Percentiles rank a stretch among this genome's conserved stretches.
Conservation (phyloP, 2,888 invertebrate species). For the Timandra comae region DNA sequence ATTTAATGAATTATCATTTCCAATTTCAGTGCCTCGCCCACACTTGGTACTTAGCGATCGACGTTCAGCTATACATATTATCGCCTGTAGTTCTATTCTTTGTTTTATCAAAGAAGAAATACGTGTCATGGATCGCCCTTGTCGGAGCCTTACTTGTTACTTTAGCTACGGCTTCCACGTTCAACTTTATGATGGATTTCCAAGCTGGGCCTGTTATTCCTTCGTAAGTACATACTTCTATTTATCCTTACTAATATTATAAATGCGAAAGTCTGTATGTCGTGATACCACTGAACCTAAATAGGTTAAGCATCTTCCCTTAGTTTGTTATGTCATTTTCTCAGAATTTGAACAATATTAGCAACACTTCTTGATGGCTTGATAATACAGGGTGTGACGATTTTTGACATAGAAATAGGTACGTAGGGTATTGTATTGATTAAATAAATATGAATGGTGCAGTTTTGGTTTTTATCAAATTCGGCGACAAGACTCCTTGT, state of each 20-base stretch:
- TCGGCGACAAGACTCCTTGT: not conserved
- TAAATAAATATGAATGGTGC: too few species aligned
- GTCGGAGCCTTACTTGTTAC: constrained; percentile 24
- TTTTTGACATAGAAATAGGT: too few species aligned
- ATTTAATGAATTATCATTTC: not conserved
- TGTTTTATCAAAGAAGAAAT: constrained; percentile 33
- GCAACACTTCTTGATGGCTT: too few species aligned
- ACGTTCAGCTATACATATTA: constrained; percentile 50
- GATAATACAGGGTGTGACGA: too few species aligned
- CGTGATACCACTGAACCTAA: too few species aligned
- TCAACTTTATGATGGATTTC: constrained; percentile 37
- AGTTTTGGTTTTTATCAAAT: not conserved
- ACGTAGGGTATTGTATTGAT: too few species aligned
- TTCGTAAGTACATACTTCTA: constrained; percentile 32
- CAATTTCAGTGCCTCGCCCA: constrained; percentile 48
- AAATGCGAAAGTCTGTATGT: too few species aligned
- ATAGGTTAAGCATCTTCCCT: too few species aligned
- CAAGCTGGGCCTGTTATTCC: constrained; percentile 27
- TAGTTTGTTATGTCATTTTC: too few species aligned
- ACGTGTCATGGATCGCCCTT: constrained; percentile 38
- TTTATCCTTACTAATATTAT: too few species aligned
- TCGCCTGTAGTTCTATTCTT: constrained; percentile 51
- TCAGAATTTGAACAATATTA: too few species aligned
- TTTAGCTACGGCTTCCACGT: constrained; percentile 32
- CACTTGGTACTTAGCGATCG: constrained; percentile 56